These are phyloP conservation scores for Popillia japonica DNA, from an alignment of 1,140 invertebrate genomes.

Conservation along the genomic window DNA sequence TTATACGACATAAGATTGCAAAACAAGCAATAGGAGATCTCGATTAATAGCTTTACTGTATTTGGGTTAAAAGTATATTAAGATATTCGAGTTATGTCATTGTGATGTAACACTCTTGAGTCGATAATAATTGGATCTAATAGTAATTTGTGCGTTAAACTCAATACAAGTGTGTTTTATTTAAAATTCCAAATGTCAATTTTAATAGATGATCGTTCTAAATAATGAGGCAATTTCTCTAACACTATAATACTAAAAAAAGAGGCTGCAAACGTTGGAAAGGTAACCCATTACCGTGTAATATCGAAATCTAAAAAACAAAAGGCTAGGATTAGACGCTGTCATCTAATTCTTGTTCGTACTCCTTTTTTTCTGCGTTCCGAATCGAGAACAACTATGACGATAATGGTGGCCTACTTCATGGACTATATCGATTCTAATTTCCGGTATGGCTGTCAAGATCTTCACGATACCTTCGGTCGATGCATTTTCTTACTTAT, in stretches of 20 bases:
- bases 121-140: not conserved
- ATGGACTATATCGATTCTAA: conserved; percentile 18
- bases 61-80: conserved; percentile 3
- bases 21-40: not conserved
- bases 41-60: not conserved
- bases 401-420: conserved; percentile 33
- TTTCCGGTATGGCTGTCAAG: conserved; percentile 6
- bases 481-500: not conserved
- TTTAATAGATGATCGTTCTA: not conserved
- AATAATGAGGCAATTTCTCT: not conserved
- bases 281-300: conserved; percentile 6
- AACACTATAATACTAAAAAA: not conserved
- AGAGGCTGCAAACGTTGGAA: not conserved
- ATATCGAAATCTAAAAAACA: conserved; percentile 6
- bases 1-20: not conserved
- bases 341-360: not conserved
- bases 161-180: not conserved
- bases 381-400: conserved; percentile 12
- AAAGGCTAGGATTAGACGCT: not conserved
- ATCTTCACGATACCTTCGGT: conserved; percentile 4
- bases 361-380: not conserved
- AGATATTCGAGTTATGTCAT: not conserved
- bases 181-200: not conserved
- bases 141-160: not conserved
- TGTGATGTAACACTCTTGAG: not conserved